A percentile compares a stretch with the other conserved stretches of the same genome.
Evolutionary conservation across 64 coral and sea anemone genomes (phyloP).

Genomic region (Hydrozoanthus tunicans): DNA sequence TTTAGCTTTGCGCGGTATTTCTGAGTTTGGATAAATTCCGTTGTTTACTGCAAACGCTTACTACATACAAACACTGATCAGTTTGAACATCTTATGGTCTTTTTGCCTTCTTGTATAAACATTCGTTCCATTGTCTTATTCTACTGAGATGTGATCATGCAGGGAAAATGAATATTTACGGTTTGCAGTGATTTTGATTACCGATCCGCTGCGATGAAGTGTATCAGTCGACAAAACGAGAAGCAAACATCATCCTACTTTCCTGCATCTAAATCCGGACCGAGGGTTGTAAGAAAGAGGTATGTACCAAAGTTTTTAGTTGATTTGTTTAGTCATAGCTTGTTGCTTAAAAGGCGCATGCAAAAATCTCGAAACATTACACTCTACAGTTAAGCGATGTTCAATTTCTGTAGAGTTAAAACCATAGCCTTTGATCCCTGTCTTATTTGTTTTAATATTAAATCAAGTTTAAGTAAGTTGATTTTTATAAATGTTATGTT

Average conservation of each 20-base stretch:
- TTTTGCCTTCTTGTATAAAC: too few relatives aligned
- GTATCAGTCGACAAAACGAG: neutral
- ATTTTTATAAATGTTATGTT: too few relatives aligned
- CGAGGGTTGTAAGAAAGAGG: neutral
- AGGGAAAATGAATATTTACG: neutral
- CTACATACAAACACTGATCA: neutral
- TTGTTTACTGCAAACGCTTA: neutral
- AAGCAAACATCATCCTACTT: conserved; percentile 23
- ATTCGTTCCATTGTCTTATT: neutral
- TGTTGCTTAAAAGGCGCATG: neutral
- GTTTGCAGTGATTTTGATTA: neutral
- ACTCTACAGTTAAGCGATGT: neutral
- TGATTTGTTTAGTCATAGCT: neutral
- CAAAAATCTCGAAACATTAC: neutral
- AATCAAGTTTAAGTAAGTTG: too few relatives aligned
- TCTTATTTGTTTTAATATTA: too few relatives aligned
- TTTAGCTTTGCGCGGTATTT: conserved; percentile 5
- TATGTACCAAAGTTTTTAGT: neutral
- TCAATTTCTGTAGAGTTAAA: too few relatives aligned
- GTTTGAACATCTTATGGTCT: too few relatives aligned
- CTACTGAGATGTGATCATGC: neutral
- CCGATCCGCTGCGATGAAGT: conserved; percentile 12
- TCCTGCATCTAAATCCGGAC: neutral
- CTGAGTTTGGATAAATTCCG: neutral
- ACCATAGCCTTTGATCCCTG: too few relatives aligned